Evolutionary conservation across 2,113 vertebrate species (phyloP).

Genomic region (Pelodiscus sinensis): DNA sequence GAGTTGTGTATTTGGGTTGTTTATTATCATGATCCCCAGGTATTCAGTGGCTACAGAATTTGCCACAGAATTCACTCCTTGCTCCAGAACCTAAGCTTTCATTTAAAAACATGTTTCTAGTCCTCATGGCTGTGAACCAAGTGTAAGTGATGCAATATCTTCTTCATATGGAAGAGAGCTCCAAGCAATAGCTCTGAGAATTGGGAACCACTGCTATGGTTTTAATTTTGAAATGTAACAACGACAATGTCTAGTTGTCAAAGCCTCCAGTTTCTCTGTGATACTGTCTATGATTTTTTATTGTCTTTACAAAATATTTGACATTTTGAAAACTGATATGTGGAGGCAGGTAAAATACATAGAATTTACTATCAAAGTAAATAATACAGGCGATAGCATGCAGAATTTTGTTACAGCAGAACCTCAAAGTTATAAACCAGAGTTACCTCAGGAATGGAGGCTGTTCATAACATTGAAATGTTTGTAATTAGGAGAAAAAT

Average conservation of each 20-base stretch:
- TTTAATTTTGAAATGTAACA: not conserved
- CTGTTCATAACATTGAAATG: no score
- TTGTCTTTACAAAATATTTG: not conserved
- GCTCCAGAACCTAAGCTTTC: not conserved
- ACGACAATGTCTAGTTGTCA: not conserved
- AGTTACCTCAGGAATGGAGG: no score
- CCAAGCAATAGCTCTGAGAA: not conserved
- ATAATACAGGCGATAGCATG: not conserved
- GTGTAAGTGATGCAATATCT: not conserved
- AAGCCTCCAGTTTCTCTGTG: not conserved
- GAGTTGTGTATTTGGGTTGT: not conserved
- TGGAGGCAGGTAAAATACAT: not conserved
- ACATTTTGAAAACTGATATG: not conserved
- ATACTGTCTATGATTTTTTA: not conserved
- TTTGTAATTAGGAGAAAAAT: no score
- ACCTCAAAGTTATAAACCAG: no score
- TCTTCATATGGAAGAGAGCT: not conserved
- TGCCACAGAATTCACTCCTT: not conserved
- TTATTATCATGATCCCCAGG: not conserved
- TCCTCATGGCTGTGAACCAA: not conserved
- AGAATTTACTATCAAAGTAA: not conserved
- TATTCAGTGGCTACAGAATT: not conserved
- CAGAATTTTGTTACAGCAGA: not conserved
- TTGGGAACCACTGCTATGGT: not conserved
- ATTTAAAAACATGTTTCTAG: not conserved